These are phyloP conservation scores for Parasteatoda tepidariorum DNA, from an alignment of 1,140 invertebrate species.

Conservation along the genomic window DNA sequence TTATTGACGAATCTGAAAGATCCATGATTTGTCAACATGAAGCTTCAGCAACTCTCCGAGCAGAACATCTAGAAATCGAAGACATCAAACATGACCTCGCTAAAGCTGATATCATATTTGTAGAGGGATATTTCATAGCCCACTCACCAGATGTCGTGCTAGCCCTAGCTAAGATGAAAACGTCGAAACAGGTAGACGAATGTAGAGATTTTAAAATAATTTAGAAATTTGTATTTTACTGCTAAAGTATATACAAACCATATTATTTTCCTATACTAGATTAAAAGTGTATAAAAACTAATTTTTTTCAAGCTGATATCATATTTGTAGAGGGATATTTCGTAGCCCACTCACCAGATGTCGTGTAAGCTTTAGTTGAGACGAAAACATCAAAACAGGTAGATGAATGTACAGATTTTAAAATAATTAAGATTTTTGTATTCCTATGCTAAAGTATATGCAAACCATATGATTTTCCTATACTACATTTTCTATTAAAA, in stretches of 20 bases:
- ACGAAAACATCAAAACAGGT: background rate
- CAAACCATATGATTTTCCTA: no score
- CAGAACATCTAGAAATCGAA: background rate
- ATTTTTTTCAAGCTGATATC: background rate
- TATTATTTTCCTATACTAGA: no score
- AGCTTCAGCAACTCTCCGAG: conserved; percentile 5
- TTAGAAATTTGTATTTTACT: no score
- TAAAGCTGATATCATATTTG: background rate
- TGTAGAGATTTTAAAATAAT: background rate
- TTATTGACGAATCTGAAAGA: background rate
- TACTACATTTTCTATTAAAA: no score
- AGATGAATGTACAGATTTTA: background rate
- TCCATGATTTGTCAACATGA: conserved; percentile 17
- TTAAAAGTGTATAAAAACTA: background rate
- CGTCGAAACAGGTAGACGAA: background rate
- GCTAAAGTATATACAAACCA: no score
- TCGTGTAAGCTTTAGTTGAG: background rate
- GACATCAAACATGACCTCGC: background rate
- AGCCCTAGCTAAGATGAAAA: background rate
- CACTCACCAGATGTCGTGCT: conserved; percentile 18
- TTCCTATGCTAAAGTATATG: no score
- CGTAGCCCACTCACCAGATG: conserved; percentile 11
- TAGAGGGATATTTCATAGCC: conserved; percentile 21
- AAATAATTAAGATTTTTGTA: background rate
- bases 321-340: conserved; percentile 37